Percentiles rank a stretch among this genome's conserved stretches.
These are phyloP conservation scores for Mormyrus hasselquistii DNA, from an alignment of 2,797 vertebrate species.

Conservation along the genomic window DNA sequence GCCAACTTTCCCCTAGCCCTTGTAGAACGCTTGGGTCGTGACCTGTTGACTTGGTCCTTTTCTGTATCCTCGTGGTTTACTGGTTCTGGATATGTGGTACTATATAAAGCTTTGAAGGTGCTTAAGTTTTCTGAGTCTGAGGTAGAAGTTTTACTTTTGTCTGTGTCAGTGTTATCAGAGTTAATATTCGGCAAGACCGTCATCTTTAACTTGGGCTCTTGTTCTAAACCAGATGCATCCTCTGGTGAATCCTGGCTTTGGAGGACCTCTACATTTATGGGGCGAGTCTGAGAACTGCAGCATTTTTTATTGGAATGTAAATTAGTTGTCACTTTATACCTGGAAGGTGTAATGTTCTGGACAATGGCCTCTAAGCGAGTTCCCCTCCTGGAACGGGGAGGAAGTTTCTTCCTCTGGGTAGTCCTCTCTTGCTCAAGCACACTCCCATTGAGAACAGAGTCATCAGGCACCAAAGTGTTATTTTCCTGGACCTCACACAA, in stretches of 20 bases:
- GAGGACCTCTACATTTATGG: conserved; percentile 12
- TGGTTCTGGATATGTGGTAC: conserved; percentile 35
- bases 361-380: conserved; percentile 61
- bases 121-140: conserved; percentile 46
- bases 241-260: conserved; percentile 6
- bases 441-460: conserved; percentile 46
- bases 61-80: conserved; percentile 23
- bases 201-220: conserved; percentile 34
- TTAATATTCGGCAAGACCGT: conserved; percentile 28
- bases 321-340: conserved; percentile 51
- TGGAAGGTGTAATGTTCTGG: conserved; percentile 62
- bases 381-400: conserved; percentile 54
- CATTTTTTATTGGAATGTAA: conserved; percentile 43
- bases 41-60: conserved; percentile 23
- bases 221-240: conserved; percentile 21
- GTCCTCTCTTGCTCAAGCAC: conserved; percentile 38
- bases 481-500: conserved; percentile 30
- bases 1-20: conserved; percentile 19
- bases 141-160: conserved; percentile 54
- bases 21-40: conserved; percentile 22
- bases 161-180: conserved; percentile 32
- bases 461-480: conserved; percentile 23
- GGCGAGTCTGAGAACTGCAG: conserved; percentile 29
- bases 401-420: conserved; percentile 52
- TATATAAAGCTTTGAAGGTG: conserved; percentile 35